These are phyloP conservation scores for Boloria euphrosyne DNA, from an alignment of 2,888 invertebrate species.

Conservation along the genomic window DNA sequence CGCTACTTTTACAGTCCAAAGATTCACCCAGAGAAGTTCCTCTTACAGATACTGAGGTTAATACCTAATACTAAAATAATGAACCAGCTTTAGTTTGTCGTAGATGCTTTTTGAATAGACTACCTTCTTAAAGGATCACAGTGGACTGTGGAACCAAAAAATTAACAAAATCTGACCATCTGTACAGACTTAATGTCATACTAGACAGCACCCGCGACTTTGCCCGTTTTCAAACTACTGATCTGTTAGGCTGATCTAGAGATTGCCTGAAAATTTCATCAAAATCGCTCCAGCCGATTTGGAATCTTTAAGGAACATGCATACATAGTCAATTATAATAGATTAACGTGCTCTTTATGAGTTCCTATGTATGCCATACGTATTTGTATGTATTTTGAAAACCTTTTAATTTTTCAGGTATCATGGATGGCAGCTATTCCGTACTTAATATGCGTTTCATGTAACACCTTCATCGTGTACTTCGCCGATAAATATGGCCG, in stretches of 20 bases:
- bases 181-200: neutral
- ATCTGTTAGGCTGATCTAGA: too few species aligned
- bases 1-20: conserved; percentile 70
- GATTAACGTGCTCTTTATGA: too few species aligned
- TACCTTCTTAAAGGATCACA: too few species aligned
- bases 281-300: too few species aligned
- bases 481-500: conserved; percentile 62
- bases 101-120: too few species aligned
- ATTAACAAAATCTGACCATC: neutral
- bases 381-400: neutral
- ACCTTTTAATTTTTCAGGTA: conserved; percentile 49
- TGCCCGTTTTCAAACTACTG: too few species aligned
- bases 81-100: too few species aligned
- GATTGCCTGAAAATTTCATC: too few species aligned
- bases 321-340: too few species aligned
- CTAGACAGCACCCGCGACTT: too few species aligned
- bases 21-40: conserved; percentile 62
- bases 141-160: too few species aligned
- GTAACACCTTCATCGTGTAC: conserved; percentile 54
- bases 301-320: too few species aligned
- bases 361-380: neutral
- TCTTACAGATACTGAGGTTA: conserved; percentile 64
- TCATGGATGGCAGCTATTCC: conserved; percentile 67
- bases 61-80: neutral
- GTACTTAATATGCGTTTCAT: conserved; percentile 56